A percentile compares a stretch with the other conserved stretches of the same genome.
Conservation (phyloP, 2,888 invertebrate species). For the Pycnomerus fuliginosus region DNA sequence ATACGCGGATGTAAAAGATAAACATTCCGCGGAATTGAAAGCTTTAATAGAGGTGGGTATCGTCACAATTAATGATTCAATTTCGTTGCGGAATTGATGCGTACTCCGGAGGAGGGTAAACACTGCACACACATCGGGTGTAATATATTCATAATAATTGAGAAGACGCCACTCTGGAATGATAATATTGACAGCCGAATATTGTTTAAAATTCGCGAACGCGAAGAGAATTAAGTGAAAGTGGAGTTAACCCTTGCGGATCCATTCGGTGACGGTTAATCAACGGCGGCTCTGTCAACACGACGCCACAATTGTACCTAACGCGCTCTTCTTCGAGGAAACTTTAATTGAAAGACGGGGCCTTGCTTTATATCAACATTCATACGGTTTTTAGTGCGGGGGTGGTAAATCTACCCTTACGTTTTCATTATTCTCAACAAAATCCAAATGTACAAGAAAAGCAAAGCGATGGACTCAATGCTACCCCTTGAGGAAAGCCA, state of each 20-base stretch:
- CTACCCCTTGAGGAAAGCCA: no score
- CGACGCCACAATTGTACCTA: no score
- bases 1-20: conserved; percentile 46
- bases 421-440: no score
- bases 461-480: no score
- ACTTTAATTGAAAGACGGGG: no score
- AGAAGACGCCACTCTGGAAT: conserved; percentile 46
- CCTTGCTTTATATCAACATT: no score
- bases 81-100: conserved; percentile 47
- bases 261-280: conserved; percentile 33
- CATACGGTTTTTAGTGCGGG: no score
- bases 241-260: conserved; percentile 47
- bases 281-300: conserved; percentile 39
- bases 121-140: conserved; percentile 38
- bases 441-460: no score
- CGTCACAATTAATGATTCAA: conserved; percentile 54
- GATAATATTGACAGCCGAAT: conserved; percentile 52
- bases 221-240: conserved; percentile 51
- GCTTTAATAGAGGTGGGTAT: conserved; percentile 51
- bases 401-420: no score
- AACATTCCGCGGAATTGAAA: conserved; percentile 52
- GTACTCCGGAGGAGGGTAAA: conserved; percentile 46
- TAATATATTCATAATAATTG: conserved; percentile 53
- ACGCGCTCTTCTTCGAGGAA: no score
- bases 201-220: conserved; percentile 52